Base-by-base conservation (phyloP, 2,797 vertebrate species). In the Gobio occitaniae region DNA sequence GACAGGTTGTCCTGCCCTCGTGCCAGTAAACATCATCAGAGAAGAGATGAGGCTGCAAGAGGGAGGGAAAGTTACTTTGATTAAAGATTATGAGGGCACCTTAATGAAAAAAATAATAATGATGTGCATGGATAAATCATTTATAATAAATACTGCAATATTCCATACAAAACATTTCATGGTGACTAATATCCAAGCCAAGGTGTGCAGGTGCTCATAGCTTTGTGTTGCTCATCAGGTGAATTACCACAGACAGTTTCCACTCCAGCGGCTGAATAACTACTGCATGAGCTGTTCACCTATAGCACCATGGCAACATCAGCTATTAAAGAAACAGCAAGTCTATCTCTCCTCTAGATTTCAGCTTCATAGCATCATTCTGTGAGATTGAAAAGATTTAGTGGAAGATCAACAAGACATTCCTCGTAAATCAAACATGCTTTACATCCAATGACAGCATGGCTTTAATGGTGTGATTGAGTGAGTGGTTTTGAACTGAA, bases 181-280 rank as follows among this genome's bases (percentile, higher is more conserved):
- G 2, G 5, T 29, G 61, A 65, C 61, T 29, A 29, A 79, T 5
- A 65, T 63, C 8, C 29, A 52, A 44, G 41, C 2, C 41, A 44
- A 48, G 76, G 68, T 47, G 16, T 66, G 68, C 68, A 69, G 44
- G 74, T 69, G 72, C 66, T 79, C 36, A 82, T 74, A 84, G 63
- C 12, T 19, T 70, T 69, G 25, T 50, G 83, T 83, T 59, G 48
- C 36, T 41, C 13, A 25, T 47, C 21, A 61, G 80, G 44, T 72
- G 36, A 50, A 81, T 17, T 78, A 78, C 52, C 61, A 50, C 7
- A 48, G 52, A 19, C 8, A 38, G 25, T 63, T 82, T 82, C 38
- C 13, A 7, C 52, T 21, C 32, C 50, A 59, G 80, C 16, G 25
- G 52, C n/a, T 61, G 52, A 82, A 82, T 47, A 75, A 63, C 41